Evolutionary conservation across 2,797 vertebrate genomes (phyloP).

Genomic region (Myiotriccus ornatus): DNA sequence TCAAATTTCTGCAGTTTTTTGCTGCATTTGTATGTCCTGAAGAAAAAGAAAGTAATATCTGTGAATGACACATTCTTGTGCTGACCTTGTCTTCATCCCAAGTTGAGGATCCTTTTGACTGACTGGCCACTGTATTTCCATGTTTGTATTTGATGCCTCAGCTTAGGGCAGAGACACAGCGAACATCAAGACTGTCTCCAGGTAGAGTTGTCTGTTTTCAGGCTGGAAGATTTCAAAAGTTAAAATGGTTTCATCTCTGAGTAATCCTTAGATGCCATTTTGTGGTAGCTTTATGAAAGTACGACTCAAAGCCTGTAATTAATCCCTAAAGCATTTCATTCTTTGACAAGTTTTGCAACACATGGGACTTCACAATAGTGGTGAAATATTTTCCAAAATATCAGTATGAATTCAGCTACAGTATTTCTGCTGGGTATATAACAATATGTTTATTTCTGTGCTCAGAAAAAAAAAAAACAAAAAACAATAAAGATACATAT

Average conservation of each 20-base stretch:
- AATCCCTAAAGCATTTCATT: slow-evolving; percentile 12
- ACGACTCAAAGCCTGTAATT: slow-evolving; percentile 10
- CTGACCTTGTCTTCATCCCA: background rate
- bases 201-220: background rate
- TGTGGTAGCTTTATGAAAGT: background rate
- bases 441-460: background rate
- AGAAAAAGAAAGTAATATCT: background rate
- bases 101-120: background rate
- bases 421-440: background rate
- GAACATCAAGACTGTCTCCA: background rate
- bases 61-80: background rate
- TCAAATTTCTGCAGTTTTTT: background rate
- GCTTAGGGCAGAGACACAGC: background rate
- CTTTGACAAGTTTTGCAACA: slow-evolving; percentile 3
- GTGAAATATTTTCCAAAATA: background rate
- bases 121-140: background rate
- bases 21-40: background rate
- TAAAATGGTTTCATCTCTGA: background rate
- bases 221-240: background rate
- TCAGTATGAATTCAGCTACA: background rate
- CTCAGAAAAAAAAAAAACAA: background rate
- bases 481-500: background rate
- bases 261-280: background rate
- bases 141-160: background rate
- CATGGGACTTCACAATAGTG: background rate